Base-by-base conservation (phyloP, 2,797 vertebrate genomes). In the Hozukius guyotensis region DNA sequence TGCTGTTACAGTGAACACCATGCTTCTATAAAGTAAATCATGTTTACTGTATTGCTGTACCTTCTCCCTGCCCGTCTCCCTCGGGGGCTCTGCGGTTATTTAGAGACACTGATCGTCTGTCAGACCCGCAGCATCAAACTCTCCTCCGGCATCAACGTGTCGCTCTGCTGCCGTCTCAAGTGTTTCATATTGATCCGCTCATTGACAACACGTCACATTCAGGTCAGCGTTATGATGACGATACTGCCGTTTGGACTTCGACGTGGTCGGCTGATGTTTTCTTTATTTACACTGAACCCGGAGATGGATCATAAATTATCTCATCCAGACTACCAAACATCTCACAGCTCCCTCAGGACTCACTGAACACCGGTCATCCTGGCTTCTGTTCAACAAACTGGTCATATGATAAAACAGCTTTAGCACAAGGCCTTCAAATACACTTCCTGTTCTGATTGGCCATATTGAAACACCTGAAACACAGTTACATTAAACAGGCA, bases 171-270 rank as follows among this genome's bases (percentile, higher is more conserved):
- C 22, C 67, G 46, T 12, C 72, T 64, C 69, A 8, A 78, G 69
- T 20, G 62, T 6, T 32, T 16, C 14, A 5, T 65, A 85, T 88
- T 36, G 81, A 90, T 87, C 79, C 4, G 9, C 76, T 32, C 70
- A 86, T 85, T 63, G 88, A 91, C 78, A 18, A 72, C 34, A 1
- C 22, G 88, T 71, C 82, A n/a, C 75, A 46, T 79, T 67, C 36
- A 29, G 67, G 52, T 76, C 76, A 31, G 10, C 4, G 72, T 75
- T 67, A 64, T 63, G 70, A 68, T 69, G 83, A 90, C 84, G 56
- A 84, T 86, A 75, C 32, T 8, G 34, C 56, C 13, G 6, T 80
- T 83, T 82, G 74, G 77, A 72, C 82, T 80, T 67, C 10, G 77
- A 87, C 29, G 73, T 10, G 56, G 66, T 75, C 65, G 20, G 75